Percentiles rank a stretch among this genome's conserved stretches.
phyloP scores from a whole-genome alignment of 2,888 invertebrate genomes.

The Eumacrocentrus americanus region DNA sequence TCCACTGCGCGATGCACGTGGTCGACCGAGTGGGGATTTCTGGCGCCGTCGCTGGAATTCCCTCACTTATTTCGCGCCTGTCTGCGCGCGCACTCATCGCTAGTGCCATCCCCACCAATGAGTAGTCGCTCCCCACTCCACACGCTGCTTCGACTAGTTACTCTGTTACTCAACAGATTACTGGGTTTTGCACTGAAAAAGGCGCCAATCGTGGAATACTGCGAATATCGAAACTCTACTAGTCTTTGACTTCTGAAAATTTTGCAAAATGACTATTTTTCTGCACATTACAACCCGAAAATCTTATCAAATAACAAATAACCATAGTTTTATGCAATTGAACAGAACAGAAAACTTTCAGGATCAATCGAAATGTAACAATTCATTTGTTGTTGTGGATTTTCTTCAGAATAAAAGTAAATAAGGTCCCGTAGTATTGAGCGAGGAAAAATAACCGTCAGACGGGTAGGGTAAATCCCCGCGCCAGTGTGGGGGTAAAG shows the following conservation, averaged over 20 bases:
- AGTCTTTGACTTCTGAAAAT: too few relatives aligned
- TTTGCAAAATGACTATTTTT: too few relatives aligned
- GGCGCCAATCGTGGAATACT: conserved; percentile 33
- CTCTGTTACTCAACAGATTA: conserved; percentile 39
- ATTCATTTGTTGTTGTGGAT: too few relatives aligned
- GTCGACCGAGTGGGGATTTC: conserved; percentile 39
- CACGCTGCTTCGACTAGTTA: conserved; percentile 17
- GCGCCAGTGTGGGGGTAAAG: conserved; percentile 22
- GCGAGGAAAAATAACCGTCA: neutral
- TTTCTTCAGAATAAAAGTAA: conserved; percentile 8
- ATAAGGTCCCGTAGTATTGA: neutral
- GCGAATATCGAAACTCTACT: too few relatives aligned
- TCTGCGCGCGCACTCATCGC: conserved; percentile 34
- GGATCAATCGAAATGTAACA: too few relatives aligned
- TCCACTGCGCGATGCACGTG: conserved; percentile 34
- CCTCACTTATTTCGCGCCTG: conserved; percentile 31
- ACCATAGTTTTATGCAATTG: too few relatives aligned
- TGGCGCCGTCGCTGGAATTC: conserved; percentile 53
- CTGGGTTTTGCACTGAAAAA: conserved; percentile 37
- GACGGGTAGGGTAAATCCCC: conserved; percentile 11
- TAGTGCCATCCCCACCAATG: conserved; percentile 10
- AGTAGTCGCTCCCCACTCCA: conserved; percentile 31
- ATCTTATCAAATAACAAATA: too few relatives aligned
- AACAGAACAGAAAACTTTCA: too few relatives aligned
- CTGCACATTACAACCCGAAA: too few relatives aligned